Base-by-base conservation (phyloP, 2,113 vertebrate genomes). In the Chamaetylas fuelleborni region DNA sequence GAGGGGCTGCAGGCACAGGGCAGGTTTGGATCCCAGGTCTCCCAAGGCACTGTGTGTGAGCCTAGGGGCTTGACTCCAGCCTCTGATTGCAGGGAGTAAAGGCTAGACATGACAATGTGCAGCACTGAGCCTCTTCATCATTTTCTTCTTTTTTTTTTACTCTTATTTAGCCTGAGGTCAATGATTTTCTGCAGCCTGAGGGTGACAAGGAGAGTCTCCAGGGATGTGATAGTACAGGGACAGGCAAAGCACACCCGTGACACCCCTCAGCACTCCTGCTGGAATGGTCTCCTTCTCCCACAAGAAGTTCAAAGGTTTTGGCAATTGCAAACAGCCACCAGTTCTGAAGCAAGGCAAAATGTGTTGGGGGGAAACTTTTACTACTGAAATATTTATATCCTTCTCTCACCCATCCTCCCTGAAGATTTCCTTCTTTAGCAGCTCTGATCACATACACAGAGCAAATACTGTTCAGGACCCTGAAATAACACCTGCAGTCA, bases 401-500 rank as follows among this genome's bases (percentile, higher is more conserved):
- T 81, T 33, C 73, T 76, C 57, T 91, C 61, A 57, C 69, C 65
- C 77, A 76, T 79, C 31, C 18, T 93, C 85, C 54, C 76, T 70
- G 65, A 83, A 74, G 43, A 40, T 67, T 77, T 81, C 15, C 53
- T 42, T 90, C 72, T 88, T 88, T 86, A 88, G 72, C 53, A 88
- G 76, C 23, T 62, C 92, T 67, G 93, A 82, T 96, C 90, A 83
- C 86, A 86, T 48, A 73, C 62, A 64, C 56, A 60, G 81, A 91
- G 67, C 50, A 91, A 88, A 86, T 85, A 70, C 42, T 93, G 67
- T 38, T 93, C 83, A 90, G 88, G 76, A 86, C 88, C 72, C 88
- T 93, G 92, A 92, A 93, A 88, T 90, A 92, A 95, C 82, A 94
- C 56, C 91, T 96, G 65, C 80, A 93, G 80, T 60, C 80, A 92